These are phyloP conservation scores for Noctuana brunneofusca DNA, from an alignment of 2,888 invertebrate genomes.

Conservation along the genomic window DNA sequence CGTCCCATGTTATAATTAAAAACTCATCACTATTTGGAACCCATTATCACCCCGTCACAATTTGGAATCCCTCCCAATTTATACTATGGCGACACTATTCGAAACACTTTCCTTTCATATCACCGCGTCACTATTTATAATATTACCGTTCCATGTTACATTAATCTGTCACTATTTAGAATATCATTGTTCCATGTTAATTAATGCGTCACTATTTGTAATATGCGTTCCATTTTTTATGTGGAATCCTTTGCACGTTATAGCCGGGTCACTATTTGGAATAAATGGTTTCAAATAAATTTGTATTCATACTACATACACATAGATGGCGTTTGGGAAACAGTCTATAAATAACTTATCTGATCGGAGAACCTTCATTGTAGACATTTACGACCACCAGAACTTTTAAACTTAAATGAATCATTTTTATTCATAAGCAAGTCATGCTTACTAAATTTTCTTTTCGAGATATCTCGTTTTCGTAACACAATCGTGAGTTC, in stretches of 20 bases:
- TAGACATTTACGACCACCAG: too few relatives aligned
- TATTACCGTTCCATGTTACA: background rate
- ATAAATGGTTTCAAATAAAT: background rate
- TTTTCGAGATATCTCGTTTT: too few relatives aligned
- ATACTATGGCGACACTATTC: background rate
- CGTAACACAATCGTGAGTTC: too few relatives aligned
- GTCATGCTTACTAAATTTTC: too few relatives aligned
- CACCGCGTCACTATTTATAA: background rate
- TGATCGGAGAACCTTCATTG: too few relatives aligned
- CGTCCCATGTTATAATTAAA: slow-evolving; percentile 25
- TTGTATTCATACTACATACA: too few relatives aligned
- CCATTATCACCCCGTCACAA: background rate
- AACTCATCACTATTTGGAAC: background rate
- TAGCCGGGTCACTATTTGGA: background rate
- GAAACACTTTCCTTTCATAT: background rate
- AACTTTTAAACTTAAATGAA: too few relatives aligned
- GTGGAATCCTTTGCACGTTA: background rate
- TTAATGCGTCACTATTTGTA: background rate
- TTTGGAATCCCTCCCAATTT: background rate
- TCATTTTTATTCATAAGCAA: too few relatives aligned
- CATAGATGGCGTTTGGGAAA: too few relatives aligned
- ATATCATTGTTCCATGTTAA: too few relatives aligned
- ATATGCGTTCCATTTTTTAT: background rate
- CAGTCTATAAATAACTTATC: too few relatives aligned
- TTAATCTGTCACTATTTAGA: background rate